phyloP scores from a whole-genome alignment of 2,888 invertebrate species.

The Cheilosia vulpina region DNA sequence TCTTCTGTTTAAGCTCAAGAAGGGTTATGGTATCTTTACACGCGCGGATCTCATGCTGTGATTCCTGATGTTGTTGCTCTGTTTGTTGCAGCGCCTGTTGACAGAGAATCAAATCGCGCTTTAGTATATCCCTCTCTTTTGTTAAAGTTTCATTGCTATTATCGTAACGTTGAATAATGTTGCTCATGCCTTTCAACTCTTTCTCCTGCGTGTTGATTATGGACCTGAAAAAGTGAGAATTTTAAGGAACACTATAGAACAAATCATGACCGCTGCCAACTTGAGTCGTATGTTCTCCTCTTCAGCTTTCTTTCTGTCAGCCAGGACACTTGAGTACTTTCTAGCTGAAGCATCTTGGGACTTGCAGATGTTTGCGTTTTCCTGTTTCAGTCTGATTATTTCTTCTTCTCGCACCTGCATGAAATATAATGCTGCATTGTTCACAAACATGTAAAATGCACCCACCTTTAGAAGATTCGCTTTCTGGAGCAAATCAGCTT shows the following conservation, averaged over 20 bases:
- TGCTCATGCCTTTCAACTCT: conserved; percentile 81
- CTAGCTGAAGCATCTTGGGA: conserved; percentile 80
- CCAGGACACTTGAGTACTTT: conserved; percentile 80
- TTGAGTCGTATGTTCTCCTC: conserved; percentile 80
- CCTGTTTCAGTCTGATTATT: conserved; percentile 80
- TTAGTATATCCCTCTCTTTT: conserved; percentile 81
- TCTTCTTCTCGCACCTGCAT: conserved; percentile 81
- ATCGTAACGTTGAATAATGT: conserved; percentile 80
- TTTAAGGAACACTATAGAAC: too few relatives aligned
- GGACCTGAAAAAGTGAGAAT: conserved; percentile 25
- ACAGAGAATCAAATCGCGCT: conserved; percentile 79
- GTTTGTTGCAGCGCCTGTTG: conserved; percentile 78
- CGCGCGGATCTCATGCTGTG: conserved; percentile 81
- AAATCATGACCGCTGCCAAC: conserved; percentile 67
- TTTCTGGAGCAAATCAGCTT: conserved; percentile 80
- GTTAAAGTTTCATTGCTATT: conserved; percentile 80
- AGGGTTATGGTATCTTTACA: conserved; percentile 80
- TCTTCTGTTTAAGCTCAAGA: conserved; percentile 79
- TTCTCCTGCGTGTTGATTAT: conserved; percentile 80
- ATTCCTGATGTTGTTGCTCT: conserved; percentile 78
- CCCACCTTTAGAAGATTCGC: conserved; percentile 80
- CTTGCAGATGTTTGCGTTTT: conserved; percentile 80
- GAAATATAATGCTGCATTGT: not conserved
- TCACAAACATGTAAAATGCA: not conserved
- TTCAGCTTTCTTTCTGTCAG: conserved; percentile 79